Percentiles rank a stretch among this genome's conserved stretches.
Conservation (phyloP, 2,797 vertebrate genomes). For the Vireo griseus region DNA sequence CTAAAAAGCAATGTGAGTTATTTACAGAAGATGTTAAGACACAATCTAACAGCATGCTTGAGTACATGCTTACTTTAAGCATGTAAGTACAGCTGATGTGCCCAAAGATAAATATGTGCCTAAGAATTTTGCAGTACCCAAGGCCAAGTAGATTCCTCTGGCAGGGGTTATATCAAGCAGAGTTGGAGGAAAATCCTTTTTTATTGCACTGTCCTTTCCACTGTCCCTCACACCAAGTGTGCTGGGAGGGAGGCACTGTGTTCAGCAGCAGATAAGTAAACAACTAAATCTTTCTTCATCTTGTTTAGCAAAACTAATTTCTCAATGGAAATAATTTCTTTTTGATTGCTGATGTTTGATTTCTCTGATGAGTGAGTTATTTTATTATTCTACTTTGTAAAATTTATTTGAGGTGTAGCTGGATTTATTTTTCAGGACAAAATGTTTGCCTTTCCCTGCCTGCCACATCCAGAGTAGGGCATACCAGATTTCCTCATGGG, state of each 20-base stretch:
- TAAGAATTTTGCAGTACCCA: neutral
- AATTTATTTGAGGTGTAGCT: neutral
- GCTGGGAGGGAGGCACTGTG: neutral
- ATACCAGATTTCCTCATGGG: neutral
- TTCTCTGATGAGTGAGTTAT: neutral
- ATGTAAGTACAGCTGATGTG: conserved; percentile 1
- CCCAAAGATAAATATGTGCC: conserved; percentile 17
- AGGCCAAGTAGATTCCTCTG: conserved; percentile 3
- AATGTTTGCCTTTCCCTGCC: neutral
- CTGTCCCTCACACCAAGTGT: neutral
- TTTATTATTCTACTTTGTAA: neutral
- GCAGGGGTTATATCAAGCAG: neutral
- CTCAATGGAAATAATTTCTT: neutral
- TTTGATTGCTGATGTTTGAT: neutral
- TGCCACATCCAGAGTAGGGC: neutral
- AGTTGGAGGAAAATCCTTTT: neutral
- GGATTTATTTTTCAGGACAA: neutral
- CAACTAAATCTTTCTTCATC: neutral
- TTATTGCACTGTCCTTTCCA: neutral
- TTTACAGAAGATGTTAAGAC: conserved; percentile 5
- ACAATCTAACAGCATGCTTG: neutral
- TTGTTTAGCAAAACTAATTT: neutral
- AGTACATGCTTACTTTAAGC: neutral
- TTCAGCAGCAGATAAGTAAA: neutral
- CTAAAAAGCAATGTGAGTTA: neutral